Evolutionary conservation across 2,113 vertebrate genomes (phyloP).

Genomic region (Danio rerio): GRCz12tu NC_133197.1:24020501-24021000

Average conservation of each 20-base stretch:
- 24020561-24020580: neutral
- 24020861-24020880: slow-evolving; percentile 3
- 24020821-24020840: slow-evolving; percentile 33
- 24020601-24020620: slow-evolving; percentile 44
- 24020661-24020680: slow-evolving; percentile 70
- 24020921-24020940: neutral
- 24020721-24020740: slow-evolving; percentile 59
- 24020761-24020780: slow-evolving; percentile 66
- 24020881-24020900: neutral
- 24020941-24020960: too few relatives aligned
- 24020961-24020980: too few relatives aligned
- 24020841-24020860: slow-evolving; percentile 26
- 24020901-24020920: neutral
- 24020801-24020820: slow-evolving; percentile 62
- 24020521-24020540: neutral
- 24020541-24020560: neutral
- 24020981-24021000: too few relatives aligned
- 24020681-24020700: slow-evolving; percentile 71
- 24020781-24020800: slow-evolving; percentile 54
- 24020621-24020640: slow-evolving; percentile 56
- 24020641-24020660: slow-evolving; percentile 61
- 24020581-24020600: neutral
- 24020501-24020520: neutral
- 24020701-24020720: slow-evolving; percentile 70
- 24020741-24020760: slow-evolving; percentile 62